Evolutionary conservation across 1,140 invertebrate species (phyloP), one percentile per base, ranked within the genome.

Genomic region (Rhagoletis zephyria): DNA sequence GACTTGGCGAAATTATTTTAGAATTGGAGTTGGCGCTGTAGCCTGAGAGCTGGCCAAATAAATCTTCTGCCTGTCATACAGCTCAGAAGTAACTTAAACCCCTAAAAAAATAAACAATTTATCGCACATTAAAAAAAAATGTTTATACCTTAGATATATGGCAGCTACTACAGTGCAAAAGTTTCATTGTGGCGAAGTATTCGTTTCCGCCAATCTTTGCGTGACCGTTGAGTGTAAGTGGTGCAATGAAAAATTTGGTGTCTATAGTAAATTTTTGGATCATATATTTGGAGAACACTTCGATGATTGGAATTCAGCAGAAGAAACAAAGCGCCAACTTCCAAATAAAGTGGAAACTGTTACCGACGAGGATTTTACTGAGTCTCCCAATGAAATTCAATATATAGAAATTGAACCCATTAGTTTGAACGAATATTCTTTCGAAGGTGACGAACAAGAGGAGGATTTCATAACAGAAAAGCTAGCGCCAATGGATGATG

Each of bases 281-380:
- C 74, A 81, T 81, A 81, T 81, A 81, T 81, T 81, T 30, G 48
- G 56, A 56, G 56, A 81, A 19, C 74, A 81, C 19, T 81, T 56
- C 56, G 74, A 81, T 51, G 19, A 81, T 56, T 81, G 74, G 74
- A 51, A 42, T 42, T n/a, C 48, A 56, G 14, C 51, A 10, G 48
- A 56, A 56, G 19, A 30, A 5, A 16, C 42, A 14, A 74, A 45
- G 14, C 4, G 3, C 14, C 40, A 45, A 30, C 30, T 30, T 4
- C 7, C 4, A 30, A 74, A 74, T 40, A 45, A 74, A 67, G 12
- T 12, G 16, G 12, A 40, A 0, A 45, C 14, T 45, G 14, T 16
- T 3, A 45, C 19, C 4, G 74, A 81, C 9, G 7, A 74, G 56
- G 5, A 30, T 51, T 12, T n/a, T 45, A 42, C 6, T 48, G 16